Conservation (phyloP, 2,888 invertebrate species). For the Sericinus montela region DNA sequence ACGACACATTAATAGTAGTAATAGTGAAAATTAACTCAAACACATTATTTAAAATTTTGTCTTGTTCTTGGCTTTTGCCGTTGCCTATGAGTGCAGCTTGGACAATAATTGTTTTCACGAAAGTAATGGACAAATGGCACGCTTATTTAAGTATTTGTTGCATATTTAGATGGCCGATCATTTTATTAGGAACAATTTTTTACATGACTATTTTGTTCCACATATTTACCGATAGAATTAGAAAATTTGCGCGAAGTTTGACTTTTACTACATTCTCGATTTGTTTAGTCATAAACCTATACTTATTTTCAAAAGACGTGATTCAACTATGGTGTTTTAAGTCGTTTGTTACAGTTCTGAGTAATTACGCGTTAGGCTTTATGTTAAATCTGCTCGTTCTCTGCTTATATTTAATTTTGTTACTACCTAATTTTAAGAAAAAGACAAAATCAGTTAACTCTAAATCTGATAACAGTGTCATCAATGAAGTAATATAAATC, state of each 20-base stretch:
- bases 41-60: conserved; percentile 46
- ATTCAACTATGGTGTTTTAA: conserved; percentile 51
- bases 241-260: conserved; percentile 56
- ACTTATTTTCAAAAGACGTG: conserved; percentile 57
- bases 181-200: conserved; percentile 49
- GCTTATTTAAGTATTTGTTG: conserved; percentile 52
- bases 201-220: conserved; percentile 51
- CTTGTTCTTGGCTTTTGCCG: conserved; percentile 58
- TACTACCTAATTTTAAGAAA: conserved; percentile 45
- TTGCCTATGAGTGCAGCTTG: conserved; percentile 43
- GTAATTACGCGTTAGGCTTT: conserved; percentile 52
- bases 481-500: conserved; percentile 17
- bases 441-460: conserved; percentile 38
- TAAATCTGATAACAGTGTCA: conserved; percentile 28
- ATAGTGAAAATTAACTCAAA: conserved; percentile 55
- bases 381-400: conserved; percentile 53
- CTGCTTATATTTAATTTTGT: conserved; percentile 49
- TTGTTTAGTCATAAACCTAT: conserved; percentile 58
- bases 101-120: conserved; percentile 32
- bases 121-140: conserved; percentile 35
- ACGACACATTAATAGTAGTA: conserved; percentile 60
- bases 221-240: conserved; percentile 54
- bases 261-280: conserved; percentile 60
- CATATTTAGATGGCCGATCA: conserved; percentile 60
- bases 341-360: conserved; percentile 38